Evolutionary conservation across 1,140 invertebrate species (phyloP).

Genomic region (Anastrepha ludens): DNA sequence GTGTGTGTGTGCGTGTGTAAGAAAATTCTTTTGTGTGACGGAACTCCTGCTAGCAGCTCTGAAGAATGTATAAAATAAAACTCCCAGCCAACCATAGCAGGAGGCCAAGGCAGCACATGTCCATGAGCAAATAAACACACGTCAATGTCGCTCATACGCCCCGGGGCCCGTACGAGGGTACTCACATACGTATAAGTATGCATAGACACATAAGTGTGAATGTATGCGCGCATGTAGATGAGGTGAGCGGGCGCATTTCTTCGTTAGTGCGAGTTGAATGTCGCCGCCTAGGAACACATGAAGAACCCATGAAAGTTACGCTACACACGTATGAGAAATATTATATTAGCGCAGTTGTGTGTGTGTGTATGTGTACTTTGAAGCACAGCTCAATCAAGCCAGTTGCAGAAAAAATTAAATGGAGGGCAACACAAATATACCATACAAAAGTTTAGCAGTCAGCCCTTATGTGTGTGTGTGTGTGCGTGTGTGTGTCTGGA

Average conservation of each 20-base stretch:
- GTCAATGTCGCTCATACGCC: conserved; percentile 47
- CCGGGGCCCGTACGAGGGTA: not conserved
- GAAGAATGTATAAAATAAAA: conserved; percentile 11
- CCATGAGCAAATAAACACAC: conserved; percentile 42
- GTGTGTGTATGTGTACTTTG: not conserved
- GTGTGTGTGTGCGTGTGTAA: not conserved
- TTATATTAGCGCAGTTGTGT: not conserved
- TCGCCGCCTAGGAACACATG: too few species aligned
- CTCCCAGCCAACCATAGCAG: not conserved
- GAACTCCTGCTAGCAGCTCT: not conserved
- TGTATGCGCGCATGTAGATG: not conserved
- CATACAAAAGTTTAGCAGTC: not conserved
- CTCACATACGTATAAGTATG: not conserved
- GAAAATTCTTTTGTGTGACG: conserved; percentile 1
- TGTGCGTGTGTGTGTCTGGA: not conserved
- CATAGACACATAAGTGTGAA: not conserved
- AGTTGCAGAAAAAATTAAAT: not conserved
- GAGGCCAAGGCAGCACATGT: not conserved
- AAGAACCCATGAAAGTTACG: too few species aligned
- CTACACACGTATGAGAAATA: too few species aligned
- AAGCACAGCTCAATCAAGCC: conserved; percentile 18
- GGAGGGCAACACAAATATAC: not conserved
- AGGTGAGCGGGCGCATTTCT: too few species aligned
- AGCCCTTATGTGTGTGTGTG: too few species aligned
- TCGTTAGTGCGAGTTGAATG: too few species aligned